Evolutionary conservation across 2,797 vertebrate species (phyloP).

Genomic region (Eptatretus atami): DNA sequence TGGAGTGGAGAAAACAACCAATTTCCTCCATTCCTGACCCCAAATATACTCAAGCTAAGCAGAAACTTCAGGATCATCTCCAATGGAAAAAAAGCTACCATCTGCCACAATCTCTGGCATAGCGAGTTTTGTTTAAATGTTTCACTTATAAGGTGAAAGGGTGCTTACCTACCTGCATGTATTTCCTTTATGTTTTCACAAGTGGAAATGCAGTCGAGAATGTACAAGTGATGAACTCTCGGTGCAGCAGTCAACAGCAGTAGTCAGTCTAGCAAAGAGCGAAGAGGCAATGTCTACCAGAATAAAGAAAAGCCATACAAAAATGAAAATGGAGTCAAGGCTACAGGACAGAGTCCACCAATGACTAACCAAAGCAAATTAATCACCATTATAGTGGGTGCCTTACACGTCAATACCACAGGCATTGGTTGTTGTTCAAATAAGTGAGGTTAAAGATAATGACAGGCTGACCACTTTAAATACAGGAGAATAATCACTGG

Average conservation of each 20-base stretch:
- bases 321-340: not conserved
- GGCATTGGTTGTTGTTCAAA: not conserved
- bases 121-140: not conserved
- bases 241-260: constrained; percentile 80
- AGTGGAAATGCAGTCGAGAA: constrained; percentile 94
- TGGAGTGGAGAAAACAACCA: too few species aligned
- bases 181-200: constrained; percentile 99
- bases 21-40: too few species aligned
- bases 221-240: constrained; percentile 98
- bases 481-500: too few species aligned
- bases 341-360: constrained; percentile 1
- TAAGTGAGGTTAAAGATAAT: too few species aligned
- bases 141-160: not conserved
- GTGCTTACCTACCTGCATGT: constrained; percentile 52
- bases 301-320: too few species aligned
- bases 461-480: too few species aligned
- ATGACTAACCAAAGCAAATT: not conserved
- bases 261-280: constrained; percentile 36
- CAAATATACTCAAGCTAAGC: too few species aligned
- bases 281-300: too few species aligned
- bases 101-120: not conserved
- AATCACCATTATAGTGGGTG: not conserved
- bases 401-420: not conserved
- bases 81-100: not conserved
- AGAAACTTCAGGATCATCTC: too few species aligned